phyloP scores from a whole-genome alignment of 2,113 vertebrate species.

The Pogonocichla stellata region DNA sequence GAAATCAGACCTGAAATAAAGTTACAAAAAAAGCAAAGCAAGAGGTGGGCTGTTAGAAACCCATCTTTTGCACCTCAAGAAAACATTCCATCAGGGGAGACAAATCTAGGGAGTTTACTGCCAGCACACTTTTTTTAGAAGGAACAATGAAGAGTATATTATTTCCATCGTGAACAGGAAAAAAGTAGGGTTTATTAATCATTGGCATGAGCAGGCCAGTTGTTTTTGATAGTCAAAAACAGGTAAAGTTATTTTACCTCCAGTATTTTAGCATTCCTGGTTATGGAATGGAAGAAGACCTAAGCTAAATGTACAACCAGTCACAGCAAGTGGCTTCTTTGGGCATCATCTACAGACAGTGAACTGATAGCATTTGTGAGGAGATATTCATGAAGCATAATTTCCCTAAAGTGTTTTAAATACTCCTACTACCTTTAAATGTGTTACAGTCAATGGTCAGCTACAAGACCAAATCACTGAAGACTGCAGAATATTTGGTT shows the following conservation, averaged over 20 bases:
- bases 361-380: not conserved
- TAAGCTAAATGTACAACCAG: not conserved
- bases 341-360: not conserved
- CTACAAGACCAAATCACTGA: not conserved
- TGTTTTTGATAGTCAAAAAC: not conserved
- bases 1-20: not conserved
- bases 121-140: not conserved
- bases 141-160: not conserved
- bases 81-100: not conserved
- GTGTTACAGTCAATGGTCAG: not conserved
- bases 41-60: not conserved
- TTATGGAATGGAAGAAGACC: not conserved
- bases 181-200: not conserved
- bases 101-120: not conserved
- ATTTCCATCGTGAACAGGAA: not conserved
- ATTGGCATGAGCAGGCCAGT: not conserved
- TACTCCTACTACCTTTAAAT: not conserved
- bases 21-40: not conserved
- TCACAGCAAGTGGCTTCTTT: not conserved
- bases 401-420: not conserved
- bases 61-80: not conserved
- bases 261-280: not conserved
- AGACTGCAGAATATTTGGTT: not conserved
- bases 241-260: not conserved
- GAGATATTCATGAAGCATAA: not conserved